These are phyloP conservation scores for Platypus cylindrus DNA, from an alignment of 2,888 invertebrate species.

Conservation along the genomic window DNA sequence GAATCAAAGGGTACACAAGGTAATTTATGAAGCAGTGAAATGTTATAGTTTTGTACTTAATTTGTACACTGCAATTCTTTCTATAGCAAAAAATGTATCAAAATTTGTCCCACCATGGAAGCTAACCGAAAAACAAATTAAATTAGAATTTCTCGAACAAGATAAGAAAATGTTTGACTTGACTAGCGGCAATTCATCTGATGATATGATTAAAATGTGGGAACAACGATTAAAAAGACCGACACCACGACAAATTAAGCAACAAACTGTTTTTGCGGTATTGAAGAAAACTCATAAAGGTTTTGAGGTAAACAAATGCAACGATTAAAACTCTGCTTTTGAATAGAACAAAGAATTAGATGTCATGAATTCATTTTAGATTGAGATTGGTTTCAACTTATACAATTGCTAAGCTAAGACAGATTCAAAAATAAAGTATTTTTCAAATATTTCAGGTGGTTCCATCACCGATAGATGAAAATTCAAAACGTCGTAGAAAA, in stretches of 20 bases:
- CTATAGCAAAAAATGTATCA: no score
- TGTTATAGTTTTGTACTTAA: no score
- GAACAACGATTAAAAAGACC: conserved; percentile 25
- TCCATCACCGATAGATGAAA: not conserved
- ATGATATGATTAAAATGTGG: conserved; percentile 21
- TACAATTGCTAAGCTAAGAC: not conserved
- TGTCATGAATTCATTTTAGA: not conserved
- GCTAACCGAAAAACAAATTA: conserved; percentile 25
- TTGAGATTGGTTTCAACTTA: not conserved
- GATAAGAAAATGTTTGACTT: conserved; percentile 22
- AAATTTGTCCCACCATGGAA: conserved; percentile 17
- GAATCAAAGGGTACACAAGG: no score
- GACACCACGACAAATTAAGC: conserved; percentile 24
- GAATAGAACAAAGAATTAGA: no score
- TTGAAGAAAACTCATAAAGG: conserved; percentile 24
- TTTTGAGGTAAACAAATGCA: conserved; percentile 19
- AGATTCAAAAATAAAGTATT: not conserved
- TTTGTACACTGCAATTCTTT: no score
- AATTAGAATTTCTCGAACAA: conserved; percentile 25
- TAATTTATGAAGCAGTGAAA: no score
- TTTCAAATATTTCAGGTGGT: not conserved
- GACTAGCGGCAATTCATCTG: conserved; percentile 8
- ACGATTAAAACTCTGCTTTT: no score
- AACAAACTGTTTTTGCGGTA: conserved; percentile 23
- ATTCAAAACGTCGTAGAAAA: not conserved